Conservation (phyloP, 2,113 vertebrate genomes). For the Vanacampus margaritifer region DNA sequence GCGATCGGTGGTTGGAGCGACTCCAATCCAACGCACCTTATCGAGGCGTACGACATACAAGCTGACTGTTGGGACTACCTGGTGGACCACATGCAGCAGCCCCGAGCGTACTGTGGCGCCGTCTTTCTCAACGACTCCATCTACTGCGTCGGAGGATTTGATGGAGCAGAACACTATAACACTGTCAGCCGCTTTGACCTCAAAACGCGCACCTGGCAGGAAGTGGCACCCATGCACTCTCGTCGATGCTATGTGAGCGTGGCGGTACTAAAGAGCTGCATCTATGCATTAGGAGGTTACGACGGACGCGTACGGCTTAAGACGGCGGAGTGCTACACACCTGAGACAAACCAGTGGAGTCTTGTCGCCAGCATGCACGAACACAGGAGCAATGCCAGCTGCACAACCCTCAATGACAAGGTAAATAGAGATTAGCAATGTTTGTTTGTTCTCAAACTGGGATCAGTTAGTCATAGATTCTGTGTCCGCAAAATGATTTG, state of each 20-base stretch:
- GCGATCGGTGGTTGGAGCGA: slow-evolving; percentile 27
- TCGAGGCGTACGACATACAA: slow-evolving; percentile 19
- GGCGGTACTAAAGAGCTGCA: slow-evolving; percentile 27
- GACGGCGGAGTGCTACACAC: slow-evolving; percentile 34
- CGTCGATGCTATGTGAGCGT: slow-evolving; percentile 24
- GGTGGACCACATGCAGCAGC: neutral
- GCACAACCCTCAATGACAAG: slow-evolving; percentile 75
- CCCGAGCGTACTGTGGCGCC: slow-evolving; percentile 21
- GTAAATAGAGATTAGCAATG: slow-evolving; percentile 50
- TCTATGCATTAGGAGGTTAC: slow-evolving; percentile 40
- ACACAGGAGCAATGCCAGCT: slow-evolving; percentile 39
- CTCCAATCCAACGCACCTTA: neutral
- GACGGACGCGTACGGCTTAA: neutral
- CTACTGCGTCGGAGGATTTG: slow-evolving; percentile 38
- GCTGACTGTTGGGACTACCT: slow-evolving; percentile 20
- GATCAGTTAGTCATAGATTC: too few relatives aligned
- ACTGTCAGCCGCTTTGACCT: slow-evolving; percentile 25
- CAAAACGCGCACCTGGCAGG: slow-evolving; percentile 19
- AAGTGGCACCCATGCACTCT: slow-evolving; percentile 29
- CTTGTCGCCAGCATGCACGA: slow-evolving; percentile 33
- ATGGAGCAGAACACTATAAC: slow-evolving; percentile 3
- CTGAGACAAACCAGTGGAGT: slow-evolving; percentile 47
- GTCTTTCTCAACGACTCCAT: slow-evolving; percentile 28
- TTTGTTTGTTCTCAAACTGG: too few relatives aligned
- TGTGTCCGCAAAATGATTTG: neutral